Conservation (phyloP, 2,888 invertebrate genomes). For the Holacanthella duospinosa region DNA sequence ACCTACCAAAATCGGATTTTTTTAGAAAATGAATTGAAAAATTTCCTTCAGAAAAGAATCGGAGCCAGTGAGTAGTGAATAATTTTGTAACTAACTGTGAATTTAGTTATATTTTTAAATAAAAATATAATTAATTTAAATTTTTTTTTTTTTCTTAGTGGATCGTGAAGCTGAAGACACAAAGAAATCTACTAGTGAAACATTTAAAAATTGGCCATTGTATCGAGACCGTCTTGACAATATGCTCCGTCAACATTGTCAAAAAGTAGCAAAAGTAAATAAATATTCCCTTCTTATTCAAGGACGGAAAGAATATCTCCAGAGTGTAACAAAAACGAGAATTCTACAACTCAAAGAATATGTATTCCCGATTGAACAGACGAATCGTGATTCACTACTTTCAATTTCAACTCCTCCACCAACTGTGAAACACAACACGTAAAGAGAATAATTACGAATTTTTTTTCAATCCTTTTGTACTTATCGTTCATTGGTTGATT, state of each 20-base stretch:
- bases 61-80: conserved; percentile 15
- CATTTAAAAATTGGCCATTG: conserved; percentile 47
- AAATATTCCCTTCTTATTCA: conserved; percentile 46
- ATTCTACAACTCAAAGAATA: conserved; percentile 55
- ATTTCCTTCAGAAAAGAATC: conserved; percentile 17
- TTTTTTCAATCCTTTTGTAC: no score
- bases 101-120: no score
- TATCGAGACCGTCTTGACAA: conserved; percentile 55
- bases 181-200: conserved; percentile 43
- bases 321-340: conserved; percentile 49
- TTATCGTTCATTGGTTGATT: no score
- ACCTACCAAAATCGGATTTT: conserved; percentile 21
- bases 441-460: not conserved
- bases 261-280: conserved; percentile 46
- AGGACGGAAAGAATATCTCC: conserved; percentile 49
- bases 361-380: conserved; percentile 56
- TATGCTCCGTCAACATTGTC: conserved; percentile 49
- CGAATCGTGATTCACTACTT: conserved; percentile 29
- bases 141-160: conserved; percentile 26
- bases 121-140: not conserved
- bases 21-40: conserved; percentile 25
- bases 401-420: conserved; percentile 1
- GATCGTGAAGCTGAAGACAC: conserved; percentile 41
- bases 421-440: not conserved
- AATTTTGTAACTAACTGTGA: not conserved